phyloP scores from a whole-genome alignment of 2,888 invertebrate species.

The Nomada lathburiana region DNA sequence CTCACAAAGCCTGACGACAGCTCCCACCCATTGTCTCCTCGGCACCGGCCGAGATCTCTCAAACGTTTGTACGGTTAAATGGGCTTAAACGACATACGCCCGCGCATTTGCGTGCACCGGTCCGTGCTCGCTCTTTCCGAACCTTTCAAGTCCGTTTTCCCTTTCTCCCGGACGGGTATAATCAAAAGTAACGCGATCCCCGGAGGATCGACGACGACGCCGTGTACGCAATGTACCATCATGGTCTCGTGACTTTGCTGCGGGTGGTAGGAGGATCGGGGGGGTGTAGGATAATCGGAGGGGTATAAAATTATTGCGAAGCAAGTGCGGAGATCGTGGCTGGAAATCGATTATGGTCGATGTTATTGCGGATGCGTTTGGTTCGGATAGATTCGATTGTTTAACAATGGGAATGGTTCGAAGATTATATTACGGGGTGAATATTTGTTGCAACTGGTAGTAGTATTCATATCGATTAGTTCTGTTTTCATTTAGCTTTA shows the following conservation, averaged over 20 bases:
- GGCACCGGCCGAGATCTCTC: slow-evolving; percentile 63
- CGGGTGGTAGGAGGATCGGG: not conserved
- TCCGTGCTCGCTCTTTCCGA: slow-evolving; percentile 49
- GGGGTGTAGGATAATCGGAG: not conserved
- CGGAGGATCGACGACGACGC: slow-evolving; percentile 47
- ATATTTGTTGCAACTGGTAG: too few species aligned
- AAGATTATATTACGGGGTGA: too few species aligned
- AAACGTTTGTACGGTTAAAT: slow-evolving; percentile 71
- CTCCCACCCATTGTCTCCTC: slow-evolving; percentile 77
- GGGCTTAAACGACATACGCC: slow-evolving; percentile 70
- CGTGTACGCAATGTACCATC: not conserved
- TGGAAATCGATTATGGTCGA: too few species aligned
- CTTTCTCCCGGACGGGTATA: slow-evolving; percentile 50
- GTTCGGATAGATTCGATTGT: too few species aligned
- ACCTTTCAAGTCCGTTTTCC: slow-evolving; percentile 58
- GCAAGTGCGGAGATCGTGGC: not conserved
- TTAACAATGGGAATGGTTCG: too few species aligned
- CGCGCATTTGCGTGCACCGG: slow-evolving; percentile 63
- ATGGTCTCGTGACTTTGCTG: slow-evolving; percentile 34
- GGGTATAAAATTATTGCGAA: not conserved
- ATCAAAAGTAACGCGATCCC: slow-evolving; percentile 68
- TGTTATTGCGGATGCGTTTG: not conserved
- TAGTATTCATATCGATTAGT: too few species aligned
- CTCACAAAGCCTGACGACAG: slow-evolving; percentile 78
- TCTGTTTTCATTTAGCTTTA: too few species aligned